A percentile compares a stretch with the other conserved stretches of the same genome.
phyloP scores from a whole-genome alignment of 2,888 invertebrate genomes.

The Drosophila nr. medialis region DNA sequence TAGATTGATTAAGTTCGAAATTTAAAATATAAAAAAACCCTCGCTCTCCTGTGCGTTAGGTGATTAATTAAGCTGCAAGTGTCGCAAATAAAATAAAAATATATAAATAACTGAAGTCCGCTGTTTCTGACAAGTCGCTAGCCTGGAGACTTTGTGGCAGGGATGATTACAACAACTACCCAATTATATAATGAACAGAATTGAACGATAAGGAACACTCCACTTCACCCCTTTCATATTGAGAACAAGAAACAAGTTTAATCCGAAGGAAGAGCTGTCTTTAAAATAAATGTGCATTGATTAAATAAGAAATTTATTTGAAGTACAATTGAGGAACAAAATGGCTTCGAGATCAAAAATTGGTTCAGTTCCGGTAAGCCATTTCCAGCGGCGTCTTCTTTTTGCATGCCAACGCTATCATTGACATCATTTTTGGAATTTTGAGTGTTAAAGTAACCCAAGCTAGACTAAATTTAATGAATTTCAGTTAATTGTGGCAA shows the following conservation, averaged over 20 bases:
- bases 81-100: conserved; percentile 25
- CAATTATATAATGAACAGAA: not conserved
- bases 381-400: not conserved
- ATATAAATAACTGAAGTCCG: conserved; percentile 34
- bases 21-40: not conserved
- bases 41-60: conserved; percentile 21
- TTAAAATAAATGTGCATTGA: not conserved
- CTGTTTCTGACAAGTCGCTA: conserved; percentile 62
- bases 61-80: conserved; percentile 67
- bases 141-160: not conserved
- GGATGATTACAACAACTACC: not conserved
- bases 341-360: not conserved
- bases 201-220: not conserved
- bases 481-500: not conserved
- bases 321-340: not conserved
- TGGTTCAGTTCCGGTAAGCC: not conserved
- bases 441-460: not conserved
- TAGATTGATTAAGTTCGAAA: not conserved
- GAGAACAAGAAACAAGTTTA: not conserved
- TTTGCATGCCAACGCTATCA: not conserved
- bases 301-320: no score
- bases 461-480: no score
- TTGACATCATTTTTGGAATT: not conserved
- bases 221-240: not conserved
- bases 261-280: not conserved